Base-by-base conservation (phyloP, 2,797 vertebrate species). In the Mionectes olivaceus region DNA sequence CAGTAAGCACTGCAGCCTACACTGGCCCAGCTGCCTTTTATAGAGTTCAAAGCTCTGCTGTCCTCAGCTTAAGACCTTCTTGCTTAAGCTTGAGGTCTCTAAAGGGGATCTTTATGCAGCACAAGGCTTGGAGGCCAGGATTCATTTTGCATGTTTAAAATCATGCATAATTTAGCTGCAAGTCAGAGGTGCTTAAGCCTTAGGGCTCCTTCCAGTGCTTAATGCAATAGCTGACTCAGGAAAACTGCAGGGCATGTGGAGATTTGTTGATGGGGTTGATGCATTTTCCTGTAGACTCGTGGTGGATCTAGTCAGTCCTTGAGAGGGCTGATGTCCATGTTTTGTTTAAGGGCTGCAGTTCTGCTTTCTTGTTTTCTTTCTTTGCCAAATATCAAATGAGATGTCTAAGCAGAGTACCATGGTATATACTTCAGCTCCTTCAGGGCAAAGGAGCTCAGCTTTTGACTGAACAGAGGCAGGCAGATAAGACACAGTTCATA, bases 81-180 rank as follows among this genome's bases (percentile, higher is more conserved):
- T 93, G 44, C 85, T 86, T 74, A 78, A 85, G 44, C 83, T 83
- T 75, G 77, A 87, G 4, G 39, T 77, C 7, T n/a, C 7, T 56
- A 39, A 84, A 89, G 18, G 19, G 1, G 6, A 41, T 90, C 43
- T 67, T 91, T 63, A 44, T 63, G 76, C 44, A 55, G 80, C 53
- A 65, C 46, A 71, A 78, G 46, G 4, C 61, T 78, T 50, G 80
- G 50, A 83, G 69, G 44, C 30, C 60, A 57, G 37, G 27, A n/a
- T 60, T 61, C 35, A 67, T 60, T 95, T 76, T 75, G 33, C 49
- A 12, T 82, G 53, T 67, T 78, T 69, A 33, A 78, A 77, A 37
- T 46, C 30, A 93, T 64, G 32, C 67, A 89, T 89, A 82, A 93
- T 93, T 95, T 77, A 88, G 28, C 44, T 74, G 47, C 41, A 63